These are phyloP conservation scores for Thymelicus acteon DNA, from an alignment of 2,888 invertebrate genomes.

Conservation along the genomic window DNA sequence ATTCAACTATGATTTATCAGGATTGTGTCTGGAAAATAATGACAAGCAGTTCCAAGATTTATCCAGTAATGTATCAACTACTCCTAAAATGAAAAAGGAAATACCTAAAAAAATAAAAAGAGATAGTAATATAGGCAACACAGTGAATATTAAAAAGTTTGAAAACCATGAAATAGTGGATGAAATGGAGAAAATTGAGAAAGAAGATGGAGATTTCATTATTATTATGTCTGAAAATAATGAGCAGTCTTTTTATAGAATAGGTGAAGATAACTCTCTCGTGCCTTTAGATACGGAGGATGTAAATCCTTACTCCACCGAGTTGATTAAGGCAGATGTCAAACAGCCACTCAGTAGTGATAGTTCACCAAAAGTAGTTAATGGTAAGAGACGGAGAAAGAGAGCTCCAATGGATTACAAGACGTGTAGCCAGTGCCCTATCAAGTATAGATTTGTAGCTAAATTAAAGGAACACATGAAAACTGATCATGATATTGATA, in stretches of 20 bases:
- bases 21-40: slow-evolving; percentile 41
- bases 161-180: slow-evolving; percentile 4
- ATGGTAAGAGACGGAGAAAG: slow-evolving; percentile 53
- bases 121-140: background rate
- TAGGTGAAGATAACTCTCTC: slow-evolving; percentile 47
- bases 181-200: slow-evolving; percentile 21
- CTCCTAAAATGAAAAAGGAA: slow-evolving; percentile 18
- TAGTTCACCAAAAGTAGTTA: background rate
- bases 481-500: slow-evolving; percentile 59
- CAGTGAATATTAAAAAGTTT: background rate
- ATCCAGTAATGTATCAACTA: slow-evolving; percentile 14
- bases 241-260: slow-evolving; percentile 49
- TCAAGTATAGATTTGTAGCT: slow-evolving; percentile 68
- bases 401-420: slow-evolving; percentile 64
- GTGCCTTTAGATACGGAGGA: slow-evolving; percentile 40
- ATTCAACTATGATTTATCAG: slow-evolving; percentile 56
- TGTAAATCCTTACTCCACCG: background rate
- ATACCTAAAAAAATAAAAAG: slow-evolving; percentile 25
- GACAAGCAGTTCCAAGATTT: slow-evolving; percentile 8
- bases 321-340: background rate
- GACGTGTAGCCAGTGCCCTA: slow-evolving; percentile 64
- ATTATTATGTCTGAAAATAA: slow-evolving; percentile 58
- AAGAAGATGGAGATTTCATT: slow-evolving; percentile 52
- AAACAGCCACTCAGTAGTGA: background rate
- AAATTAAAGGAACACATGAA: slow-evolving; percentile 73